Conservation (phyloP, 2,113 vertebrate genomes). For the Heterocephalus glaber region DNA sequence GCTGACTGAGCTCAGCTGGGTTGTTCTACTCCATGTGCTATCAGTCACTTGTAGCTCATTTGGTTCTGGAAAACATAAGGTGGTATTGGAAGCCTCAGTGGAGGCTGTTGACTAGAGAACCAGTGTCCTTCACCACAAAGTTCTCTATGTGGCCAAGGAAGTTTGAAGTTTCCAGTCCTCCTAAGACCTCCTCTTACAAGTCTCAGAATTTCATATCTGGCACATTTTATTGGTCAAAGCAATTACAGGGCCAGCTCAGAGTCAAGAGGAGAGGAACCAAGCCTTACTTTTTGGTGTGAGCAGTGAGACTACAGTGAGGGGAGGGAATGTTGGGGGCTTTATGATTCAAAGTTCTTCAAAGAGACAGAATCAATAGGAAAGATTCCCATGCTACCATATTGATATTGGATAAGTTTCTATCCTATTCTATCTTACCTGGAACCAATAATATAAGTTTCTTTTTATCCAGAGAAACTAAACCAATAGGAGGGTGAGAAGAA, state of each 20-base stretch:
- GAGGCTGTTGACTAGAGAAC: neutral
- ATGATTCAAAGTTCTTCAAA: neutral
- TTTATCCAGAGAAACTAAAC: neutral
- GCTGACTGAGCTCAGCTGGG: neutral
- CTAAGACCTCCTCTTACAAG: neutral
- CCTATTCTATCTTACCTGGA: neutral
- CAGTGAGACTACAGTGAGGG: neutral
- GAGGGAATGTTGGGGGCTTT: neutral
- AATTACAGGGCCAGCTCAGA: neutral
- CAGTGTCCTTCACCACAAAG: neutral
- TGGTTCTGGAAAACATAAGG: constrained; percentile 45
- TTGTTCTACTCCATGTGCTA: neutral
- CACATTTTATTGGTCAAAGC: neutral
- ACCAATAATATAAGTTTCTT: neutral
- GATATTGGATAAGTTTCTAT: neutral
- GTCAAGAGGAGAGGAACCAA: neutral
- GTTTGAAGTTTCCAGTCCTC: neutral
- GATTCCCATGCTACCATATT: neutral
- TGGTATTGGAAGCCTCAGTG: neutral
- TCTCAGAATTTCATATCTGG: neutral
- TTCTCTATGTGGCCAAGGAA: neutral
- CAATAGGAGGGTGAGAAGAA: too few species aligned
- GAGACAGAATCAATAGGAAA: neutral
- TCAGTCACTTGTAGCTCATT: neutral
- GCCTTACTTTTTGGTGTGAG: neutral